Conservation (phyloP, 92 coral and sea anemone species). For the Phenganax stokvisi region DNA sequence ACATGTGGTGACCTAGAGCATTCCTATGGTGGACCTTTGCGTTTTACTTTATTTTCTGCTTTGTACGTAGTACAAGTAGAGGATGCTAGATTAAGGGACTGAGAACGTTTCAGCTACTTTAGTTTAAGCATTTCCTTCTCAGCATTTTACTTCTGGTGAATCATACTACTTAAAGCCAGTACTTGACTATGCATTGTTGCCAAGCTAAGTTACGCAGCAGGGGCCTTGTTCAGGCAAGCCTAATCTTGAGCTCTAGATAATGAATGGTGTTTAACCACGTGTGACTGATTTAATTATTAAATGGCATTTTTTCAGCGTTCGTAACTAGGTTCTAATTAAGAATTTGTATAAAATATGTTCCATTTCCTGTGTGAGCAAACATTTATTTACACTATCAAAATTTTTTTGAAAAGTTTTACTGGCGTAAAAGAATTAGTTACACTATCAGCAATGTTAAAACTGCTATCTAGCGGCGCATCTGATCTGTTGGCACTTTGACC, state of each 20-base stretch:
- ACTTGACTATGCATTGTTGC: background rate
- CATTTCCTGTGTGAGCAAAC: conserved; percentile 21
- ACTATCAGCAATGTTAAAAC: background rate
- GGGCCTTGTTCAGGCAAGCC: conserved; percentile 20
- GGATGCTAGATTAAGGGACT: no score
- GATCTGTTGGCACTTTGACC: background rate
- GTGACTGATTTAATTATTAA: conserved; percentile 15
- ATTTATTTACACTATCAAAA: background rate
- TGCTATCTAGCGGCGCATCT: background rate
- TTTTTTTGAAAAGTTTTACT: background rate
- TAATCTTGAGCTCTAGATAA: conserved; percentile 12
- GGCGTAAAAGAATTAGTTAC: background rate
- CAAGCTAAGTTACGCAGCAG: background rate
- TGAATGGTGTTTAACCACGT: conserved; percentile 6
- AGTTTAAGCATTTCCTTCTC: background rate
- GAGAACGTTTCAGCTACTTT: no score
- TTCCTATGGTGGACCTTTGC: no score
- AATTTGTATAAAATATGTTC: background rate
- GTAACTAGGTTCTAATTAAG: conserved; percentile 6
- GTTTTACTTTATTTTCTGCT: no score
- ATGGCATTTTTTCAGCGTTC: background rate
- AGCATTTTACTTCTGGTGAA: background rate
- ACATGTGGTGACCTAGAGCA: no score
- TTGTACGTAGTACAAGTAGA: no score
- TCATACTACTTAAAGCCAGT: background rate